Evolutionary conservation across 2,797 vertebrate species (phyloP).

Genomic region (Peromyscus nudipes): DNA sequence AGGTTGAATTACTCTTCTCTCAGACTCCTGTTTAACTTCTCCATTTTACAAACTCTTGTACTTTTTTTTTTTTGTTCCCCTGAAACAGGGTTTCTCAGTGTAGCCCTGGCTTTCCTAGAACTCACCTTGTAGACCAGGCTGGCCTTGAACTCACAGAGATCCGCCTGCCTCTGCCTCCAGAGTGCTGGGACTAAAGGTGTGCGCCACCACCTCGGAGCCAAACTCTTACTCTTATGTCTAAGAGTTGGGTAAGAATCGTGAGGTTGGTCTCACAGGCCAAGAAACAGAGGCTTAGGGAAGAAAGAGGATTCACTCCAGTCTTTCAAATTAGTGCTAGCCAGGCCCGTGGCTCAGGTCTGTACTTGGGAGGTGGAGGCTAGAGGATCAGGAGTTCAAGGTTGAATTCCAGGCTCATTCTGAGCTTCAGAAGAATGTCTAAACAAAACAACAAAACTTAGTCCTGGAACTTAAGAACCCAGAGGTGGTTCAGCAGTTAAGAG

Average conservation of each 20-base stretch:
- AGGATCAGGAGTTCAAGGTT: not conserved
- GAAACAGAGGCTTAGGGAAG: not conserved
- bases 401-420: not conserved
- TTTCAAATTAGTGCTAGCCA: not conserved
- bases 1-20: not conserved
- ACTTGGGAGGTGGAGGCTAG: not conserved
- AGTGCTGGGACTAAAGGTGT: not conserved
- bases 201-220: not conserved
- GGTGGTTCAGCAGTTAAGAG: not conserved
- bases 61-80: too few species aligned
- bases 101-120: not conserved
- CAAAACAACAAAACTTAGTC: not conserved
- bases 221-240: not conserved
- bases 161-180: not conserved
- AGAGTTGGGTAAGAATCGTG: not conserved
- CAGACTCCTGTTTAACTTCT: not conserved
- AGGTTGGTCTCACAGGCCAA: not conserved
- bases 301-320: not conserved
- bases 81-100: too few species aligned
- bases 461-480: not conserved
- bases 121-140: not conserved
- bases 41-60: not conserved
- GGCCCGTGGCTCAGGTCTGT: not conserved
- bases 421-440: not conserved
- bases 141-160: not conserved